Base-by-base conservation (phyloP, 2,888 invertebrate genomes). In the Drosophila lutescens region DNA sequence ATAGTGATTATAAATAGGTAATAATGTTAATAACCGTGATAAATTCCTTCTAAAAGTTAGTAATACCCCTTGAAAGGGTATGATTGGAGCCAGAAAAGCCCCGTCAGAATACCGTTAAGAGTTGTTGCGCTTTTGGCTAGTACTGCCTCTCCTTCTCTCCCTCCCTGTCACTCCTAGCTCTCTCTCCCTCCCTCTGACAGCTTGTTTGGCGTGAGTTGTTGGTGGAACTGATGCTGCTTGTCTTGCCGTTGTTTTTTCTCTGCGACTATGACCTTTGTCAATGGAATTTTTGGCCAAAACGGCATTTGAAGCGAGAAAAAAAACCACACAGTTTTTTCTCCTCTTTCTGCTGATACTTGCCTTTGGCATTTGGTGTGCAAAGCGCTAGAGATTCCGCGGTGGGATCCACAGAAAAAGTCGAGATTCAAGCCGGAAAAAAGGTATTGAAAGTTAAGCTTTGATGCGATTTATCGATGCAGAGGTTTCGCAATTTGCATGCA, bases 241-340 rank as follows among this genome's bases (percentile, higher is more conserved):
- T 60, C 47, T 65, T 61, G 49, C 43, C 59, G 44, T 58, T 68
- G 54, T 41, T 53, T 68, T 68, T 76, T 79, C 56, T 85, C 62
- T 84, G 71, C 55, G 85, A 81, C 87, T 87, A 66, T 83, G 83
- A 83, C 83, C 83, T 83, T 83, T 83, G 80, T 82, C 88, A 88
- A 86, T 76, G 83, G 83, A 74, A 88, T 83, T 83, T 79, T 76
- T 66, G 54, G 56, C 74, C 40, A 74, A 53, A 66, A 58, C 34
- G 72, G 74, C 67, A 55, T 74, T 73, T 74, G 44, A 23, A 49
- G 34, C 34, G n/a, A 46, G 13, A 23, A 43, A 34, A 23, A 55
- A 54, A 73, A 6, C 26, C 26, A 63, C 47, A 43, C 32, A 10
- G 36, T 54, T 50, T 47, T 58, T 49, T 50, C 51, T 51, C 15